phyloP scores from a whole-genome alignment of 2,888 invertebrate species.

The Muschampia plurimacula region DNA sequence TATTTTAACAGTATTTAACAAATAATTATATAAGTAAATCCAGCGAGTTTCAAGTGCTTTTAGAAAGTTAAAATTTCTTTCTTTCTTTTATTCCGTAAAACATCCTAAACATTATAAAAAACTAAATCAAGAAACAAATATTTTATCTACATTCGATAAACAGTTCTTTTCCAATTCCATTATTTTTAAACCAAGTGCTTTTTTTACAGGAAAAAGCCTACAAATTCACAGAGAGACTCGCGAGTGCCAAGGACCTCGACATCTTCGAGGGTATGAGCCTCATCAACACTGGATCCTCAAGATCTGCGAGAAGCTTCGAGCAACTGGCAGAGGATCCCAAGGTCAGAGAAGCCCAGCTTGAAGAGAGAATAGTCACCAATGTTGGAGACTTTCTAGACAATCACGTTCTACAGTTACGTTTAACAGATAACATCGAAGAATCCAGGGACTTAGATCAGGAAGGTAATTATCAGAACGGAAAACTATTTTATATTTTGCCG shows the following conservation, averaged over 20 bases:
- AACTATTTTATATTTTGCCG: no score
- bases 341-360: slow-evolving; percentile 72
- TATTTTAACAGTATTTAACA: no score
- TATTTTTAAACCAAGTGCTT: neutral
- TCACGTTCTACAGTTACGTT: slow-evolving; percentile 77
- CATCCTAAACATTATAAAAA: no score
- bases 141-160: no score
- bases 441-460: slow-evolving; percentile 77
- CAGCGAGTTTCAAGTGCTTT: no score
- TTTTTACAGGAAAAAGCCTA: slow-evolving; percentile 85
- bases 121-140: neutral
- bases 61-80: neutral
- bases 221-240: slow-evolving; percentile 85
- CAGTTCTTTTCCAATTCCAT: neutral
- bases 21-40: no score
- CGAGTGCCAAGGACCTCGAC: slow-evolving; percentile 82
- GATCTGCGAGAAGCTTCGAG: slow-evolving; percentile 78
- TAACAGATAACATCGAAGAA: slow-evolving; percentile 70
- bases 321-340: slow-evolving; percentile 75
- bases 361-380: slow-evolving; percentile 76
- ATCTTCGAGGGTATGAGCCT: slow-evolving; percentile 81
- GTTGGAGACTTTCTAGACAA: slow-evolving; percentile 77
- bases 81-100: neutral
- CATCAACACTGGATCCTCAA: slow-evolving; percentile 80
- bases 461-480: slow-evolving; percentile 58